These are phyloP conservation scores for Cepphus grylle DNA, from an alignment of 2,113 vertebrate genomes.

Conservation along the genomic window DNA sequence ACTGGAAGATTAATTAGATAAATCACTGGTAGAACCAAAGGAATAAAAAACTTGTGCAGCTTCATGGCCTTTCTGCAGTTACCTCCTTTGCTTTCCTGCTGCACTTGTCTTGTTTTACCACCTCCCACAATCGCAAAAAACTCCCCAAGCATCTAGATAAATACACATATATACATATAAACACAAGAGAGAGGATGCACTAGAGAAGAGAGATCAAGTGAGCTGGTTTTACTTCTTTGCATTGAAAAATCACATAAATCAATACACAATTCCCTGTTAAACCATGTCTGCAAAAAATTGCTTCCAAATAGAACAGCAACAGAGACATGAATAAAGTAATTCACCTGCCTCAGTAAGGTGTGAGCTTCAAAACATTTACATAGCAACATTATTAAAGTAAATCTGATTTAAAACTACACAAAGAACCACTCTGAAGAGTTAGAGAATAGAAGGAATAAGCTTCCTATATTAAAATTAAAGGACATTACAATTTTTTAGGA, in stretches of 20 bases:
- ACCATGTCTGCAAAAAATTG: background rate
- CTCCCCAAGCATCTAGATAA: background rate
- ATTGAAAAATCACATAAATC: background rate
- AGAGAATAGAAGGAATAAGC: background rate
- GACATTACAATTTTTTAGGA: background rate
- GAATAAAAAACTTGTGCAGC: background rate
- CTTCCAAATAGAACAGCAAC: background rate
- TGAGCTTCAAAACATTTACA: background rate
- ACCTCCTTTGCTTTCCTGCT: background rate
- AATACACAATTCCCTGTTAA: background rate
- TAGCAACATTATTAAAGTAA: background rate
- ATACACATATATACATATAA: background rate
- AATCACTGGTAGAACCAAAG: background rate
- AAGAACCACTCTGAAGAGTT: background rate
- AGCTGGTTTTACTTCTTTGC: background rate
- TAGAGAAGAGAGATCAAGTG: background rate
- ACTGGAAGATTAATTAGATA: background rate
- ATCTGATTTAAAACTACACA: background rate
- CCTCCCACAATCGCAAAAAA: background rate
- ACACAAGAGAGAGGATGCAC: background rate
- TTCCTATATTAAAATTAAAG: background rate
- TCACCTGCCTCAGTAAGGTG: background rate
- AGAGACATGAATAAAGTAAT: background rate
- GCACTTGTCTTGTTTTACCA: background rate
- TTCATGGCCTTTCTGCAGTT: background rate